Conservation (phyloP, 2,888 invertebrate genomes). For the Apocheima hispidaria region DNA sequence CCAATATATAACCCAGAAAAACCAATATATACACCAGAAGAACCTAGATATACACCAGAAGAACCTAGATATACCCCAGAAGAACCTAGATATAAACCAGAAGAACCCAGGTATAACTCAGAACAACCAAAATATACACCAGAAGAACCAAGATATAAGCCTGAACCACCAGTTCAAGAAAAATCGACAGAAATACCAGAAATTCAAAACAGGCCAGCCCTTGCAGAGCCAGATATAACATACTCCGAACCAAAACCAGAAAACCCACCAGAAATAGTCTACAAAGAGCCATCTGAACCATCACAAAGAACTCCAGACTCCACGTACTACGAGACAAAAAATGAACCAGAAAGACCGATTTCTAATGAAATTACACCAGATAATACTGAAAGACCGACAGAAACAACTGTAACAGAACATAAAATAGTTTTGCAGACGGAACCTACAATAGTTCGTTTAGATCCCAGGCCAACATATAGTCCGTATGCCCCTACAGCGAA, state of each 20-base stretch:
- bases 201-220: conserved; percentile 13
- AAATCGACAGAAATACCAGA: conserved; percentile 7
- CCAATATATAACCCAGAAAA: conserved; percentile 26
- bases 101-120: conserved; percentile 28
- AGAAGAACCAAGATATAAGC: conserved; percentile 35
- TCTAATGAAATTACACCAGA: conserved; percentile 38
- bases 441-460: conserved; percentile 36
- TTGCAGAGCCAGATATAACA: conserved; percentile 36
- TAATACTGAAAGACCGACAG: conserved; percentile 24
- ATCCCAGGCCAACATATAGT: conserved; percentile 49
- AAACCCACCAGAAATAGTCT: conserved; percentile 40
- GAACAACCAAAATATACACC: conserved; percentile 32
- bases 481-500: conserved; percentile 46
- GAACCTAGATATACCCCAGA: conserved; percentile 32
- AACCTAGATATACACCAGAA: conserved; percentile 34
- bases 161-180: conserved; percentile 9
- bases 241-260: conserved; percentile 40
- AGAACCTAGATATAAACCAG: conserved; percentile 29
- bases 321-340: conserved; percentile 41
- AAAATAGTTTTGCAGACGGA: conserved; percentile 40
- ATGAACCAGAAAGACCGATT: conserved; percentile 36
- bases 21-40: conserved; percentile 29
- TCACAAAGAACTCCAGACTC: conserved; percentile 34
- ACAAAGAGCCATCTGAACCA: conserved; percentile 35
- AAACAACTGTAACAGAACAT: conserved; percentile 35